phyloP scores from a whole-genome alignment of 2,113 vertebrate genomes.

The Ailurus styani region DNA sequence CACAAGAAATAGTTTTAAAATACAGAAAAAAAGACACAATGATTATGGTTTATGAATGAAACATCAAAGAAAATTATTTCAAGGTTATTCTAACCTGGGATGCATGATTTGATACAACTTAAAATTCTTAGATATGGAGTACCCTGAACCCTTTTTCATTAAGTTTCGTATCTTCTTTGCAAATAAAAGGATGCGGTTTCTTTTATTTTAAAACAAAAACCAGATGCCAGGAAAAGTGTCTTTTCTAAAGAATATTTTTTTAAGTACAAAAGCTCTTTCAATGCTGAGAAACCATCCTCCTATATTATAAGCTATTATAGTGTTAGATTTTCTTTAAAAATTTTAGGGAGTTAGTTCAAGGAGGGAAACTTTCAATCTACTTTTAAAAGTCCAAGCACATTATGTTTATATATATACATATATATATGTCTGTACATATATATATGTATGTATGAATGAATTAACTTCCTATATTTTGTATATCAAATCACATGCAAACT shows the following conservation, averaged over 20 bases:
- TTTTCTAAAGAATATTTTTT: background rate
- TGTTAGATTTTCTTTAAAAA: slow-evolving; percentile 31
- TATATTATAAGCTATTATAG: slow-evolving; percentile 2
- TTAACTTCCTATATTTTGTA: slow-evolving; percentile 34
- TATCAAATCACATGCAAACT: slow-evolving; percentile 54
- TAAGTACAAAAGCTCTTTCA: background rate
- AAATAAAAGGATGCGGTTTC: slow-evolving; percentile 28
- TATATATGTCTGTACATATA: background rate
- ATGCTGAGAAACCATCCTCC: background rate
- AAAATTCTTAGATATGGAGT: slow-evolving; percentile 16
- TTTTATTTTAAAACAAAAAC: slow-evolving; percentile 34
- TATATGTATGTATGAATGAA: background rate
- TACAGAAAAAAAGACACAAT: slow-evolving; percentile 75
- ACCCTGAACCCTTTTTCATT: slow-evolving; percentile 35
- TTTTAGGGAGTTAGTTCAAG: slow-evolving; percentile 50
- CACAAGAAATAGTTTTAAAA: slow-evolving; percentile 60
- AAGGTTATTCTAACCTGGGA: slow-evolving; percentile 42
- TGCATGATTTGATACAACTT: slow-evolving; percentile 29
- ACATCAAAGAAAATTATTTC: slow-evolving; percentile 57
- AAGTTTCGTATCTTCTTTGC: slow-evolving; percentile 29
- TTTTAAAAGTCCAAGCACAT: slow-evolving; percentile 41
- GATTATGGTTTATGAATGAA: slow-evolving; percentile 65
- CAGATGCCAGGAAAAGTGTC: background rate
- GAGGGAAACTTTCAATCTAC: slow-evolving; percentile 27
- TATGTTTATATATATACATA: background rate